Evolutionary conservation across 2,888 invertebrate genomes (phyloP).

Genomic region (Drosophila testacea): DNA sequence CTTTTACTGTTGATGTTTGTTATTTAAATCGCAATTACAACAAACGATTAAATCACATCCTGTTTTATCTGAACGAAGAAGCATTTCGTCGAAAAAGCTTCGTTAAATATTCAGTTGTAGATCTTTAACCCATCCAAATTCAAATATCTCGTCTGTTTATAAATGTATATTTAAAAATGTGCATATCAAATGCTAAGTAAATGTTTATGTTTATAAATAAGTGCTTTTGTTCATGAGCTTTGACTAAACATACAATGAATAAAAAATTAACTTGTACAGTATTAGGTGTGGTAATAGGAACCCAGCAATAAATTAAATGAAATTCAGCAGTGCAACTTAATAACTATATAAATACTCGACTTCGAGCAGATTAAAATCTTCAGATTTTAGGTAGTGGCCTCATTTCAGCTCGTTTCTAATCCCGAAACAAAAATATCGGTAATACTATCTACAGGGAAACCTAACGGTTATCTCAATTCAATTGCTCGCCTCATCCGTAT

Average conservation of each 20-base stretch:
- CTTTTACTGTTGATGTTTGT: conserved; percentile 19
- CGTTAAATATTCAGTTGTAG: conserved; percentile 12
- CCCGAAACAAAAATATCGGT: conserved; percentile 30
- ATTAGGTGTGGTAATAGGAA: conserved; percentile 49
- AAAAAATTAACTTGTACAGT: conserved; percentile 34
- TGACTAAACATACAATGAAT: conserved; percentile 45
- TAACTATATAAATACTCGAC: conserved; percentile 54
- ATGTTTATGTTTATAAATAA: conserved; percentile 72
- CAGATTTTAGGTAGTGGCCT: conserved; percentile 59
- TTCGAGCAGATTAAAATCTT: conserved; percentile 49
- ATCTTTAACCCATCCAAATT: conserved; percentile 3
- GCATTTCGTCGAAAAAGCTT: conserved; percentile 7
- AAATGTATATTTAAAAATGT: conserved; percentile 38
- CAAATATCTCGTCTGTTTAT: neutral
- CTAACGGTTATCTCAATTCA: conserved; percentile 40
- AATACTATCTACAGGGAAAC: conserved; percentile 57
- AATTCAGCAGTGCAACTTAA: conserved; percentile 59
- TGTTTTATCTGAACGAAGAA: neutral
- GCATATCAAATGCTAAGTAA: conserved; percentile 66
- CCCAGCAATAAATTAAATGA: conserved; percentile 56
- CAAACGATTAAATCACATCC: neutral
- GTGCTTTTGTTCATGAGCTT: conserved; percentile 55
- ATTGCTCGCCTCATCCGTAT: conserved; percentile 85
- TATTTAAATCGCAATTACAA: conserved; percentile 29
- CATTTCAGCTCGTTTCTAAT: conserved; percentile 59